Percentiles rank a stretch among this genome's conserved stretches.
These are phyloP conservation scores for Labeo catla DNA, from an alignment of 2,113 vertebrate genomes.

Conservation along the genomic window DNA sequence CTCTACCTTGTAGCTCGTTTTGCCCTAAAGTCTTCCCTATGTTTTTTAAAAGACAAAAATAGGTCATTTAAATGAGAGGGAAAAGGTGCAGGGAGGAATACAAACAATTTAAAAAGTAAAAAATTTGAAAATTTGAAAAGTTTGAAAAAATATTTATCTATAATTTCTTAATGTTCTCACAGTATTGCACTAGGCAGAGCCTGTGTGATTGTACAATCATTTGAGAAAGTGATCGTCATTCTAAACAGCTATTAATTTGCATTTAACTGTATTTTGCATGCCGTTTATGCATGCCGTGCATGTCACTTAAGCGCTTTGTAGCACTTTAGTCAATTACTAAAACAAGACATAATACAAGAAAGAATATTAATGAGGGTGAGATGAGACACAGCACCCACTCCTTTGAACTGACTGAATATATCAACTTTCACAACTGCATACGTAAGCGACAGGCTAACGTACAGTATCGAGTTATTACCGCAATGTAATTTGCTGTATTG, in stretches of 20 bases:
- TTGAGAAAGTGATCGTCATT: conserved; percentile 8
- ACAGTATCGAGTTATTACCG: not conserved
- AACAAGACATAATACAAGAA: conserved; percentile 34
- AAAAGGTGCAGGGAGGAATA: not conserved
- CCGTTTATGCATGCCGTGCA: conserved; percentile 21
- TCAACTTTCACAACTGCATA: conserved; percentile 18
- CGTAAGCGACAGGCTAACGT: not conserved
- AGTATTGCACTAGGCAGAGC: not conserved
- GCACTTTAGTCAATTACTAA: conserved; percentile 38
- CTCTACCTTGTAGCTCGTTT: not conserved
- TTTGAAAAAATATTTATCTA: not conserved
- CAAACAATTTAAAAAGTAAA: too few relatives aligned
- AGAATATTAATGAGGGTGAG: conserved; percentile 28
- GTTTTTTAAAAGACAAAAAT: not conserved
- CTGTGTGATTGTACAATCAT: conserved; percentile 15
- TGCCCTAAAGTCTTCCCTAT: not conserved
- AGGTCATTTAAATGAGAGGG: not conserved
- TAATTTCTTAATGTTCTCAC: not conserved
- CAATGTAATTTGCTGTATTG: not conserved
- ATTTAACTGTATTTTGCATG: conserved; percentile 40
- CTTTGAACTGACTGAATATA: not conserved
- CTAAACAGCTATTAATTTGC: conserved; percentile 19
- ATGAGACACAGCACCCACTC: conserved; percentile 32
- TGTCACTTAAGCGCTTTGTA: conserved; percentile 21
- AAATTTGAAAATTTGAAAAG: too few relatives aligned